Evolutionary conservation across 35 echinoderm and acorn worm genomes (phyloP).

Genomic region (Chiridota heheva): DNA sequence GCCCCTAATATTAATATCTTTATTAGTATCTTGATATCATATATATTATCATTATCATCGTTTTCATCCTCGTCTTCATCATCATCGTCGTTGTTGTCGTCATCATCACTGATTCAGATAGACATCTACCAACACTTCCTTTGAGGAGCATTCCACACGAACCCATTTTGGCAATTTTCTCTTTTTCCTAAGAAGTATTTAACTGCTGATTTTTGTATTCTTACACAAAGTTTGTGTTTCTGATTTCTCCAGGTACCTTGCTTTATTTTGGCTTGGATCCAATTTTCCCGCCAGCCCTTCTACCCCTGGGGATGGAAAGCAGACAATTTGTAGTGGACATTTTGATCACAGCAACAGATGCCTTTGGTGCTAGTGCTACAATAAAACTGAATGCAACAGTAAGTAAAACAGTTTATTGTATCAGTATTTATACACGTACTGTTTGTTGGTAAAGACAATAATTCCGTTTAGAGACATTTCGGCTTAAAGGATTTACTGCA

Average conservation of each 20-base stretch:
- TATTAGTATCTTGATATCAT: too few relatives aligned
- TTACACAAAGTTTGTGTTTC: too few relatives aligned
- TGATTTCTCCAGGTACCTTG: constrained; percentile 59
- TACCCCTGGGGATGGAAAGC: constrained; percentile 63
- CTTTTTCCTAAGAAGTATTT: not conserved
- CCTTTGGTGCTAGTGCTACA: constrained; percentile 47
- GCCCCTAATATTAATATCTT: not conserved
- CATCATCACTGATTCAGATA: not conserved
- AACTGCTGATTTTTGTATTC: too few relatives aligned
- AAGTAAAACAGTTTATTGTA: too few relatives aligned
- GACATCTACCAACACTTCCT: not conserved
- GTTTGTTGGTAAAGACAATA: too few relatives aligned
- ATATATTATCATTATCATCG: not conserved
- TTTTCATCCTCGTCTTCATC: not conserved
- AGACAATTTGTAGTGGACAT: constrained; percentile 52
- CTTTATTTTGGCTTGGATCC: constrained; percentile 85
- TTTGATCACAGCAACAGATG: constrained; percentile 60
- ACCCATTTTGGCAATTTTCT: too few relatives aligned
- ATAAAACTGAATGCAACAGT: constrained; percentile 49
- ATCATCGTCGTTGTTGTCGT: not conserved
- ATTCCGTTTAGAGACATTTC: too few relatives aligned
- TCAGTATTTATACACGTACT: too few relatives aligned
- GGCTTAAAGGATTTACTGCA: too few relatives aligned
- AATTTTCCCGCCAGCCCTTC: constrained; percentile 48
- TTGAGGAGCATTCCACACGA: too few relatives aligned